Base-by-base conservation (phyloP, 2,797 vertebrate species). In the Antrozous pallidus region DNA sequence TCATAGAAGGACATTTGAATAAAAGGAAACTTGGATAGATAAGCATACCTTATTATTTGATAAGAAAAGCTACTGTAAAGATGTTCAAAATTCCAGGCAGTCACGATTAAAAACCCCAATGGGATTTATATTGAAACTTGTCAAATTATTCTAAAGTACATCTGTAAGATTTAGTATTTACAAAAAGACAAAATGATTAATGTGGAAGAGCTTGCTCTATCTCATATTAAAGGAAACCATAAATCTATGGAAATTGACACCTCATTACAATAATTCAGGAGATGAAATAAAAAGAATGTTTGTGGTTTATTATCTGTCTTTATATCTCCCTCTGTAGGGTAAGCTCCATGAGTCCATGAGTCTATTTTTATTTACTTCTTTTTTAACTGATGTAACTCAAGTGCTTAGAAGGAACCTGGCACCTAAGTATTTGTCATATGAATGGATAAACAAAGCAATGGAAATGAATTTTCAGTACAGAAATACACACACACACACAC, bases 121-220 rank as follows among this genome's bases (percentile, higher is more conserved):
- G 54, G 12, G 26, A 85, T 20, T 69, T 86, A 54, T 85, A 71
- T 58, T 71, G 61, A 26, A 94, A 91, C 83, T 33, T 31, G 75
- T 38, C 13, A 54, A 78, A 69, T 77, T 16, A 80, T 84, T 87
- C 58, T 89, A 86, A 90, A 93, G n/a, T 89, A 89, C 4, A 65
- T 67, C 74, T 91, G 45, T n/a, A 85, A 77, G 36, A 47, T 40
- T 94, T 51, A 85, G 17, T 56, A 71, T 86, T 63, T 69, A 47
- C 42, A 40, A 91, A 81, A 33, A 93, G 20, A 36, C 31, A 58
- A 90, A 82, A 40, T 33, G 63, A 70, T 75, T 67, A 88, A 84
- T 45, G 67, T 33, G 6, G 5, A 89, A 90, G 51, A 90, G 67
- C 8, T 74, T 89, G 36, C 22, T 92, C 10, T 42, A 65, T 9